Base-by-base conservation (phyloP, 1,140 invertebrate genomes). In the Solen grandis region DNA sequence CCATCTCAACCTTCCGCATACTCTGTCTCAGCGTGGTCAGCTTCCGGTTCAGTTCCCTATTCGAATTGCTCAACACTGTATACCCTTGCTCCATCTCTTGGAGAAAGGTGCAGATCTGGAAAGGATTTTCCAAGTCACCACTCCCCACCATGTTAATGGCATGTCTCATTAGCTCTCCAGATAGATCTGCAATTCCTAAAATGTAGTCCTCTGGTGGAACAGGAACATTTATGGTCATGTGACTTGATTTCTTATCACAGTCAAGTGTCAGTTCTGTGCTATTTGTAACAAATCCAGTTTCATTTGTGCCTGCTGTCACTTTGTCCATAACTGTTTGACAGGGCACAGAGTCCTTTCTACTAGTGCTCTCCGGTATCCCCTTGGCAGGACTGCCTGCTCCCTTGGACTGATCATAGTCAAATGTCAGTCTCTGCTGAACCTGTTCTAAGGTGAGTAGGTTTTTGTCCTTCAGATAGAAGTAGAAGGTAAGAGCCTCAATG, bases 101-200 rank as follows among this genome's bases (percentile, higher is more conserved):
- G 4, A 97, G 93, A 84, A 96, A 95, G 65, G 94, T 93, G 88
- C 96, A 96, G 4, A 95, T 94, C 68, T 95, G 91, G 87, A 95
- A 95, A 86, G 96, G 96, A 63, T 94, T 94, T 25, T 95, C 93
- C n/a, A 95, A 94, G 84, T 97, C 95, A 0, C 96, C 96, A 77
- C 93, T 93, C 0, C 96, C 95, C 36, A 98, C 94, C 85, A 95
- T 95, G 86, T 96, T 97, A 5, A 98, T 97, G 74, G 96, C 96
- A 83, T 95, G 95, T 73, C 97, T 93, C 97, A 98, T 98, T 29
- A 98, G 88, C 91, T 98, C 97, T 0, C 97, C 97, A 4, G 96
- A 97, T 13, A 97, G 93, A 93, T 98, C 97, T 8, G 96, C 95
- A 52, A 98, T 91, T 0, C 97, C 97, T n/a, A 98, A 90, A 83